A percentile compares a stretch with the other conserved stretches of the same genome.
phyloP scores from a whole-genome alignment of 2,888 invertebrate genomes.

The Heliconius ismenius region DNA sequence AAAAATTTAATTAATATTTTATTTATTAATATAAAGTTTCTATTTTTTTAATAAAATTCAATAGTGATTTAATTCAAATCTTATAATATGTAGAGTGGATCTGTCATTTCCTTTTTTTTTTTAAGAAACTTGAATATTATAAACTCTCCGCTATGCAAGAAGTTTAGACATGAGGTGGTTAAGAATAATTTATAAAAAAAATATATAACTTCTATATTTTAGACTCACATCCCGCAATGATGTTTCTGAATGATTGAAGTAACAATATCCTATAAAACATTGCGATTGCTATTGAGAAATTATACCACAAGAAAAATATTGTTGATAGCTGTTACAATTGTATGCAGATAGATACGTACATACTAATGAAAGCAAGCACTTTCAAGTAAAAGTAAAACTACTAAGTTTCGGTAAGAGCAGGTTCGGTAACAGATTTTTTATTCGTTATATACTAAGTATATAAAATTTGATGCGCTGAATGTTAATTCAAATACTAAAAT shows the following conservation, averaged over 20 bases:
- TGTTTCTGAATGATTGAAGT: background rate
- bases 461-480: too few species aligned
- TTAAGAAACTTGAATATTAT: too few species aligned
- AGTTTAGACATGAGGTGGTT: too few species aligned
- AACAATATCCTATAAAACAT: background rate
- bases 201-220: background rate
- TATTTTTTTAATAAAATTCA: background rate
- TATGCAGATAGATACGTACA: constrained; percentile 40
- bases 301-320: constrained; percentile 50
- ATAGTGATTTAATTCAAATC: background rate
- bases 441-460: constrained; percentile 47
- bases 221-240: background rate
- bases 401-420: constrained; percentile 59
- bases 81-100: too few species aligned
- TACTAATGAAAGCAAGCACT: constrained; percentile 51
- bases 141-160: too few species aligned
- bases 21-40: background rate
- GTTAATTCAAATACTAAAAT: constrained; percentile 74
- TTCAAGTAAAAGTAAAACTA: constrained; percentile 70
- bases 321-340: constrained; percentile 48
- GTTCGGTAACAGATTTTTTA: constrained; percentile 60
- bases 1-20: constrained; percentile 1
- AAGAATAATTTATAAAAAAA: too few species aligned
- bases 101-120: too few species aligned
- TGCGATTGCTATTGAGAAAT: constrained; percentile 30